Conservation (phyloP, 2,113 vertebrate species). For the Indicator maculatus region DNA sequence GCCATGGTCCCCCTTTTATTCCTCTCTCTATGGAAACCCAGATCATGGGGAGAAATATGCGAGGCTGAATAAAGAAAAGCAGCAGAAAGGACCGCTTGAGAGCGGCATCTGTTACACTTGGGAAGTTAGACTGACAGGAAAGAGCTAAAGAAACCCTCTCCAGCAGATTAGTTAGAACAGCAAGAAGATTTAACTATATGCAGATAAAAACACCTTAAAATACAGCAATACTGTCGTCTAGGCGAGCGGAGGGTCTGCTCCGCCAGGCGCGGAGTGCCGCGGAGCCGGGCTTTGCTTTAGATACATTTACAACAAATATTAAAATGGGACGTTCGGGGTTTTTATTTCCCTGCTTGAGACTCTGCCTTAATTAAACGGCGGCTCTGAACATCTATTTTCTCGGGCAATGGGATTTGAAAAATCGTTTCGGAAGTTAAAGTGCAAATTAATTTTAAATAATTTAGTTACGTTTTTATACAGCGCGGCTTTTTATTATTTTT, state of each 20-base stretch:
- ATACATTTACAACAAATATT: conserved; percentile 16
- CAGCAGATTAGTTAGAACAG: conserved; percentile 78
- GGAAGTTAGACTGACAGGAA: conserved; percentile 98
- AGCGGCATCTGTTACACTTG: conserved; percentile 99
- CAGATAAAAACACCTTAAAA: conserved; percentile 67
- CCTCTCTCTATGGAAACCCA: conserved; percentile 98
- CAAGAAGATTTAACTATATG: conserved; percentile 77
- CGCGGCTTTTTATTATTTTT: neutral
- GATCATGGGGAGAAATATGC: conserved; percentile 96
- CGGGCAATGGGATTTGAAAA: conserved; percentile 54
- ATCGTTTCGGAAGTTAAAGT: conserved; percentile 49
- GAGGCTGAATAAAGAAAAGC: conserved; percentile 92
- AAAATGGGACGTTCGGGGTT: conserved; percentile 43
- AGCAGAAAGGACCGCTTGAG: conserved; percentile 92
- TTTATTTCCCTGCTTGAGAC: conserved; percentile 59
- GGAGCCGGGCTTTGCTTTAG: conserved; percentile 7
- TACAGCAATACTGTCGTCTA: neutral
- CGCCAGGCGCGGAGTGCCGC: neutral
- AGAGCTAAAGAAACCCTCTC: conserved; percentile 82
- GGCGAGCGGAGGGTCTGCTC: conserved; percentile 6
- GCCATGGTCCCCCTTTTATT: conserved; percentile 92
- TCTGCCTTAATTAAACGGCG: conserved; percentile 51
- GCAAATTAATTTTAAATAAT: conserved; percentile 68
- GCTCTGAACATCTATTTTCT: conserved; percentile 40
- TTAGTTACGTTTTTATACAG: conserved; percentile 46